A percentile compares a stretch with the other conserved stretches of the same genome.
These are phyloP conservation scores for Crenuchus spilurus DNA, from an alignment of 2,797 vertebrate genomes.

Conservation along the genomic window DNA sequence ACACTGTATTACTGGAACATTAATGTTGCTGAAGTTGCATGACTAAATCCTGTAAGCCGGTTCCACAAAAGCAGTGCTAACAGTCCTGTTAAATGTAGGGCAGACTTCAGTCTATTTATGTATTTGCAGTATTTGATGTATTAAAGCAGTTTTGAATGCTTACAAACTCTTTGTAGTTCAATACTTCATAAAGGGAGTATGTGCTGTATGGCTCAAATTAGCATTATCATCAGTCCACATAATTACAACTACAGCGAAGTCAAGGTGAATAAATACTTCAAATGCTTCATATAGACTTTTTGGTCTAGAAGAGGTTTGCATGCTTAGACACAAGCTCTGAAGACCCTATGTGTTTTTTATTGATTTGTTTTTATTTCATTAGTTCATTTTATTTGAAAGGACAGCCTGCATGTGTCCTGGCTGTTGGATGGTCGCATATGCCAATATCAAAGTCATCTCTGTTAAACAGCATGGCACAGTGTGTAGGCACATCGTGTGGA, in stretches of 20 bases:
- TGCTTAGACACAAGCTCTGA: constrained; percentile 6
- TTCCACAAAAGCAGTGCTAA: constrained; percentile 9
- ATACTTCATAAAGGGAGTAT: not conserved
- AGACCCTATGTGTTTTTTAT: constrained; percentile 12
- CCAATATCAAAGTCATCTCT: constrained; percentile 15
- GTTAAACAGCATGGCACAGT: constrained; percentile 57
- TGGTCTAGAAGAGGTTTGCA: constrained; percentile 28
- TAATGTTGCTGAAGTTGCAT: not conserved
- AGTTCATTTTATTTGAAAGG: too few relatives aligned
- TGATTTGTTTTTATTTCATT: not conserved
- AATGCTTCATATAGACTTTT: not conserved
- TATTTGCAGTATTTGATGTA: not conserved
- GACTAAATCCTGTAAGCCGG: not conserved
- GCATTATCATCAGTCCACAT: not conserved
- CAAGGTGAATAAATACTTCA: not conserved
- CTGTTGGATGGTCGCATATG: constrained; percentile 17
- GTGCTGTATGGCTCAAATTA: too few relatives aligned
- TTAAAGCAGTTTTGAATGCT: not conserved
- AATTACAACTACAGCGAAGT: not conserved
- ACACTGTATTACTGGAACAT: not conserved
- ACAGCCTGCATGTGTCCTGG: constrained; percentile 64
- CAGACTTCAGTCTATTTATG: not conserved
- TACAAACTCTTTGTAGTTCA: not conserved
- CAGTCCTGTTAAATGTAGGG: not conserved
- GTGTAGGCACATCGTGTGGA: constrained; percentile 41